Evolutionary conservation across 2,888 invertebrate genomes (phyloP).

Genomic region (Drosophila flavopinicola): DNA sequence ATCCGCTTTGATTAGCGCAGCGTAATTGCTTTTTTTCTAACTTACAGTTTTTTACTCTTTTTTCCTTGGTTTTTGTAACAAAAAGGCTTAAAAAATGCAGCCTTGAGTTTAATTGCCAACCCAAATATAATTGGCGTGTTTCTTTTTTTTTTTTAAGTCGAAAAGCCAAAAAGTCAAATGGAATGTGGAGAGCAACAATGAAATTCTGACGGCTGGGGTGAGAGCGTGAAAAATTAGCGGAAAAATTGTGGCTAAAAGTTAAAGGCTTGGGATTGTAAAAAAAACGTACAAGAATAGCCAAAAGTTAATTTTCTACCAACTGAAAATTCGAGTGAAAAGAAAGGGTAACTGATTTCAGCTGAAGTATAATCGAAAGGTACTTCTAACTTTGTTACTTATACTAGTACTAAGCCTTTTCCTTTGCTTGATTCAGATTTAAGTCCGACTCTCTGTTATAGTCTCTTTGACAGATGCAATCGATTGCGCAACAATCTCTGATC

Average conservation of each 20-base stretch:
- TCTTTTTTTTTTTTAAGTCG: conserved; percentile 51
- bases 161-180: conserved; percentile 76
- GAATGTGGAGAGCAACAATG: conserved; percentile 32
- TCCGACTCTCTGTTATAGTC: not conserved
- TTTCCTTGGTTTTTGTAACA: conserved; percentile 21
- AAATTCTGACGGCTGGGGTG: conserved; percentile 4
- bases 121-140: conserved; percentile 9
- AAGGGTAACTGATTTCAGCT: not conserved
- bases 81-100: conserved; percentile 71
- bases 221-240: conserved; percentile 36
- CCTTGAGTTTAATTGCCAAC: conserved; percentile 50
- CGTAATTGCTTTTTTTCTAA: conserved; percentile 24
- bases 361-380: not conserved
- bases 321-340: conserved; percentile 26
- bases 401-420: too few relatives aligned
- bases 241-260: conserved; percentile 49
- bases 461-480: not conserved
- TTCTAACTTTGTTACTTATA: not conserved
- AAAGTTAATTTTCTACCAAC: conserved; percentile 22
- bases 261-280: conserved; percentile 42
- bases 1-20: conserved; percentile 29
- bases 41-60: conserved; percentile 20
- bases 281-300: conserved; percentile 9
- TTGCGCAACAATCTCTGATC: conserved; percentile 7
- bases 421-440: not conserved